phyloP scores from a whole-genome alignment of 2,113 vertebrate genomes.

The Cebidichthys violaceus region DNA sequence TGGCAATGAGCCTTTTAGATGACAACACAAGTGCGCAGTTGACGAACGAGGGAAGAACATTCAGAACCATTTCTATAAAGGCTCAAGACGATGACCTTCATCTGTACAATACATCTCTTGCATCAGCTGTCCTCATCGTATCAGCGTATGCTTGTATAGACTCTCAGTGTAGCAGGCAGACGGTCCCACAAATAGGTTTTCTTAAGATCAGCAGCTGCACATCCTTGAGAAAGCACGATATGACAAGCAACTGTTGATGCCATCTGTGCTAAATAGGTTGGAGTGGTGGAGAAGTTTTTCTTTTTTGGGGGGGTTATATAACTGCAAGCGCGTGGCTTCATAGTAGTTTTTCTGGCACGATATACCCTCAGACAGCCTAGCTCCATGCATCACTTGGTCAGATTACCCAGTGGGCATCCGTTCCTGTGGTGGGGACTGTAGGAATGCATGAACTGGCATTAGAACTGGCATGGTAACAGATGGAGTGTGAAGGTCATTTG shows the following conservation, averaged over 20 bases:
- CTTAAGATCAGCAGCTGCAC: constrained; percentile 61
- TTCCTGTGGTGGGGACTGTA: constrained; percentile 62
- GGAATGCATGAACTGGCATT: constrained; percentile 67
- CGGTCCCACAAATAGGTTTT: constrained; percentile 28
- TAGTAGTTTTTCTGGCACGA: constrained; percentile 68
- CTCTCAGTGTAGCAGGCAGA: constrained; percentile 24
- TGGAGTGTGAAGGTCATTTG: constrained; percentile 77
- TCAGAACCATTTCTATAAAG: not conserved
- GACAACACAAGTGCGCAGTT: not conserved
- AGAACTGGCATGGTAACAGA: constrained; percentile 65
- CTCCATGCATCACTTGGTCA: constrained; percentile 77
- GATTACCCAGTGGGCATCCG: constrained; percentile 78
- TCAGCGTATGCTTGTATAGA: constrained; percentile 26
- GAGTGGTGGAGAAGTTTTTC: constrained; percentile 49
- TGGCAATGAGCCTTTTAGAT: not conserved
- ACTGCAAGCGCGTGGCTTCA: constrained; percentile 56
- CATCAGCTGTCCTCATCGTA: constrained; percentile 8
- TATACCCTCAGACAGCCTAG: constrained; percentile 55
- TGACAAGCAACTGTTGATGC: constrained; percentile 73
- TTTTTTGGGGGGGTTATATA: constrained; percentile 62
- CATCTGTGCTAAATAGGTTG: constrained; percentile 63
- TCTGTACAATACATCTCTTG: constrained; percentile 5
- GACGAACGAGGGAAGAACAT: not conserved
- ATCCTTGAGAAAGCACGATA: constrained; percentile 65
- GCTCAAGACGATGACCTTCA: not conserved